Conservation (phyloP, 2,113 vertebrate genomes). For the Elanoides forficatus region DNA sequence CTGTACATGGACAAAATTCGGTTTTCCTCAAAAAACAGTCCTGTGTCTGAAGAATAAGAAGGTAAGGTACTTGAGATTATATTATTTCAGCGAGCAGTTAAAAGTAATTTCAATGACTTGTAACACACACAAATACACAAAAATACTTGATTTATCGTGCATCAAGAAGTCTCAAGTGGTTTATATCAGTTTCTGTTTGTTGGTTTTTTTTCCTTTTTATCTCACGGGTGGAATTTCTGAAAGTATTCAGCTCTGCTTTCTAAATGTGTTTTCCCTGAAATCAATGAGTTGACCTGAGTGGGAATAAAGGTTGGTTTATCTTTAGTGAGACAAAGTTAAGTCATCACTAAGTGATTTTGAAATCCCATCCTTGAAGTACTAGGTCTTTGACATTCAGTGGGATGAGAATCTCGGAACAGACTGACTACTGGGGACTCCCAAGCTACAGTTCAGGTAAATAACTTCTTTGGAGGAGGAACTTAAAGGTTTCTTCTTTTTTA, state of each 20-base stretch:
- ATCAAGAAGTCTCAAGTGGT: background rate
- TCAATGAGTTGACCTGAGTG: conserved; percentile 52
- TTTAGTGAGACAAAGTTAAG: conserved; percentile 39
- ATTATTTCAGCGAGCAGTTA: background rate
- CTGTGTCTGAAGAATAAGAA: background rate
- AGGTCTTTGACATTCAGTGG: conserved; percentile 53
- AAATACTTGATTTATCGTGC: background rate
- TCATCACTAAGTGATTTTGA: conserved; percentile 36
- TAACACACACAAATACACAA: background rate
- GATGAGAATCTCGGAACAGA: conserved; percentile 41
- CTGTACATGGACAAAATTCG: background rate
- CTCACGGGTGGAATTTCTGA: conserved; percentile 13
- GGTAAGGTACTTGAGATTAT: background rate
- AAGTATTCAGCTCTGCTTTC: background rate
- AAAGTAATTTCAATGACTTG: background rate
- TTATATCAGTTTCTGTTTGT: background rate
- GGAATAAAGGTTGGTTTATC: conserved; percentile 53
- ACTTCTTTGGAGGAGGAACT: conserved; percentile 17
- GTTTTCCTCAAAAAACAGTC: background rate
- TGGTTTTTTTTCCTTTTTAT: background rate
- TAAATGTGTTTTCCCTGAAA: conserved; percentile 32
- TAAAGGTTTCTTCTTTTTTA: background rate
- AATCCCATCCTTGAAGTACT: background rate
- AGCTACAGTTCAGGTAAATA: conserved; percentile 34
- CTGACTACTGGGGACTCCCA: conserved; percentile 4